Evolutionary conservation across 1,140 invertebrate species (phyloP), one percentile per base, ranked within the genome.

Genomic region (Araneus ventricosus): DNA sequence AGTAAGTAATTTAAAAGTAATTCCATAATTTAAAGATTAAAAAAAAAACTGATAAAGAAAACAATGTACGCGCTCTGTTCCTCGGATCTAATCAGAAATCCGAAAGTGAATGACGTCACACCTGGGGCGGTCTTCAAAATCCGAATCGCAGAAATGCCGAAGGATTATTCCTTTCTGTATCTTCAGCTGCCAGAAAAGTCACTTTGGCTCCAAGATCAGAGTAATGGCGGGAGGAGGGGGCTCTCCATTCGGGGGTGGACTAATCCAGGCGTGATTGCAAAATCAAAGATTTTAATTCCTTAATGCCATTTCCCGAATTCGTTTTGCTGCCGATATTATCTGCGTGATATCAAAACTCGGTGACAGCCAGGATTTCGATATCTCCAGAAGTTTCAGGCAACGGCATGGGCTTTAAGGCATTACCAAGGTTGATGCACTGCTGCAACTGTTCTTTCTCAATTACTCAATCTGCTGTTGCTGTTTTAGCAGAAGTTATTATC

Each of bases 241-340:
- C 41, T 82, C 34, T 80, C 34, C 8, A 67, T 27, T 10, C 63
- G 24, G 24, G 5, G 10, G 27, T 67, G 63, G 63, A 67, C 63
- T 67, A 67, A 67, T 67, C 63, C 63, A 67, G 63, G 63, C 63
- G 63, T 37, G 79, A 82, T 82, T 82, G 79, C 34, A 45, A 82
- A 82, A 82, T 82, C 79, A 82, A 45, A 82, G 79, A 82, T 82
- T 82, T 82, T 82, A 82, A 82, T 82, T 82, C 79, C 24, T 37
- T 37, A 82, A 82, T 82, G 30, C 27, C 79, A 82, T 82, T 82
- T 45, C 79, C 79, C 34, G 41, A 82, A 82, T 82, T 82, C 79
- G 34, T 82, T 45, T 45, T 82, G 41, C 22, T 82, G 10, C 41
- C 17, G 39, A 82, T 82, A 82, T 41, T 82, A 82, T 82, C 79